Base-by-base conservation (phyloP, 2,113 vertebrate species). In the Barbus barbus region DNA sequence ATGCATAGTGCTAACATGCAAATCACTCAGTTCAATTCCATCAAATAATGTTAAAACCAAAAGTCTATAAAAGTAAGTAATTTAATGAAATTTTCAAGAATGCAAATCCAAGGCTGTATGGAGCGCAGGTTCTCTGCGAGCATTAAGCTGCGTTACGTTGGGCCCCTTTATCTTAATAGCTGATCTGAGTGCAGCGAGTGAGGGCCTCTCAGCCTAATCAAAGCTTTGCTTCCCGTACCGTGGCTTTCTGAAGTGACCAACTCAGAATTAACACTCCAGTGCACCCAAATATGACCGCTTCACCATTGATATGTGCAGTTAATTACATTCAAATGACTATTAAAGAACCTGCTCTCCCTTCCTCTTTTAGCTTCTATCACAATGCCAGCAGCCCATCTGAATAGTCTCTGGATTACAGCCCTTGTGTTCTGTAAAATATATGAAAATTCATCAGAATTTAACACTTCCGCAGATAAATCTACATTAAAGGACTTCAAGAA, bases 51-150 rank as follows among this genome's bases (percentile, higher is more conserved):
- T 87, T 87, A 89, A 89, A 93, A 91, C 92, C 90, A 90, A 83
- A 93, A 94, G 92, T 92, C 93, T 93, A 88, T 90, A 88, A 93
- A 94, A 94, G 92, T 92, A 87, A 92, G 92, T 90, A 90, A 93
- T 93, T 94, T 93, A 94, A 94, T 93, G 91, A 93, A 91, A 94
- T 93, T 93, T 92, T 91, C 89, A 92, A 92, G 90, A 95, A 93
- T 93, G 90, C 90, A 93, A 94, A 94, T 94, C 86, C 91, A 89
- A 81, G 73, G 89, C 86, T 86, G 91, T 90, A 90, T 90, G 87
- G 87, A 91, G 86, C 81, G 88, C 92, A 90, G 93, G 79, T 93
- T 94, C 92, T 90, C 88, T 88, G 86, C 90, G 87, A 91, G 93
- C 93, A 91, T 94, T 93, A 94, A 93, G 92, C 89, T 89, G 84